A percentile compares a stretch with the other conserved stretches of the same genome.
Conservation (phyloP, 2,888 invertebrate genomes). For the Platycnemis pennipes region DNA sequence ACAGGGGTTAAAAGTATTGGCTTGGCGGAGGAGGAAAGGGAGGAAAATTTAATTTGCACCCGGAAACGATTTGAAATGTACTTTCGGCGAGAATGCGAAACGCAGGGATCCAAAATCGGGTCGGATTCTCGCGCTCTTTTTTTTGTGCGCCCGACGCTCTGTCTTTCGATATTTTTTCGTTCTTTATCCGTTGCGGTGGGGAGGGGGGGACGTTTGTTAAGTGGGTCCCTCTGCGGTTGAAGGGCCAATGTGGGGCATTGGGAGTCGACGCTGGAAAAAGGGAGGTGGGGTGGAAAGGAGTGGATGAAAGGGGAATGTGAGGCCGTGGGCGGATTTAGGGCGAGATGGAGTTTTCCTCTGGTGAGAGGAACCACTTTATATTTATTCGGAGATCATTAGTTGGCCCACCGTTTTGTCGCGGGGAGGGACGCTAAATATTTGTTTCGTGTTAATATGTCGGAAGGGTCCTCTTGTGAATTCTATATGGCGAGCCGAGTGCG, state of each 20-base stretch:
- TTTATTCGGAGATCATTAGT: background rate
- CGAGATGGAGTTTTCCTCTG: background rate
- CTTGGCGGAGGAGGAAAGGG: background rate
- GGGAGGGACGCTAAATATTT: background rate
- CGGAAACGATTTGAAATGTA: constrained; percentile 28
- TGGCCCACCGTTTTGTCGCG: background rate
- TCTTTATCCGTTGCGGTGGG: background rate
- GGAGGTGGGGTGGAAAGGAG: background rate
- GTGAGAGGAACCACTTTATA: background rate
- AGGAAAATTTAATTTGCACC: constrained; percentile 19
- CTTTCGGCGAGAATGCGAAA: background rate
- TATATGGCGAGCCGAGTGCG: background rate
- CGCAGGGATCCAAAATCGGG: background rate
- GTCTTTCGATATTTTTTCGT: background rate
- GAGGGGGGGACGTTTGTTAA: background rate
- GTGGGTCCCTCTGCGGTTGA: background rate
- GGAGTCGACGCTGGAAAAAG: background rate
- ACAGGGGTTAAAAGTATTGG: background rate
- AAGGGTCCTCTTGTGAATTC: background rate
- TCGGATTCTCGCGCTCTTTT: background rate
- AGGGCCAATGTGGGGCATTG: background rate
- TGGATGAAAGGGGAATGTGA: background rate
- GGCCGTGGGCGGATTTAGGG: background rate
- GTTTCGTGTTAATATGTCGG: background rate
- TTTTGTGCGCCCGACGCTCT: background rate